phyloP scores from a whole-genome alignment of 2,888 invertebrate species.

The Agrenia bidenticulata region DNA sequence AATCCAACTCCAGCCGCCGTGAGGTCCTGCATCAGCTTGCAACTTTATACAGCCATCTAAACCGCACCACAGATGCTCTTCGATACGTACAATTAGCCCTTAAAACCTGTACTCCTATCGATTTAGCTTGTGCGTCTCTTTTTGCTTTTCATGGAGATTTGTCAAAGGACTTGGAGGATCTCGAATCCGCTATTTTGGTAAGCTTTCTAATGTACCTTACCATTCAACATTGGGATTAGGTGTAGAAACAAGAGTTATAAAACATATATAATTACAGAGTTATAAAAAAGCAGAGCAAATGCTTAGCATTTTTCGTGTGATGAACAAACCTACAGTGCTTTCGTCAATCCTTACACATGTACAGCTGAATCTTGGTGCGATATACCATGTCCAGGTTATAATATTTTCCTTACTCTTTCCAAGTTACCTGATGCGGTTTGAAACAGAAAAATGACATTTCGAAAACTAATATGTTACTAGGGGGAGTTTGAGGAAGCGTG shows the following conservation, averaged over 20 bases:
- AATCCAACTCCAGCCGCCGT: conserved; percentile 49
- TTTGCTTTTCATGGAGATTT: conserved; percentile 52
- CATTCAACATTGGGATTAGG: background rate
- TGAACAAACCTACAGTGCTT: conserved; percentile 36
- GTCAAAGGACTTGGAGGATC: conserved; percentile 52
- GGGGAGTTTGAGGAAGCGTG: conserved; percentile 50
- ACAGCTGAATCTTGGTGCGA: conserved; percentile 50
- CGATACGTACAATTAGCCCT: conserved; percentile 50
- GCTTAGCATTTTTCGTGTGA: conserved; percentile 39
- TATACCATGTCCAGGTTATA: conserved; percentile 50
- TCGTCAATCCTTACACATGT: conserved; percentile 50
- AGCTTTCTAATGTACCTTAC: conserved; percentile 11
- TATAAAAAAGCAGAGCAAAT: conserved; percentile 48
- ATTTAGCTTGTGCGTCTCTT: conserved; percentile 50
- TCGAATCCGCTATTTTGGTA: conserved; percentile 51
- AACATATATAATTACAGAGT: conserved; percentile 36
- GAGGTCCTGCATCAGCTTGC: conserved; percentile 53
- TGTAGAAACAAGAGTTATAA: background rate
- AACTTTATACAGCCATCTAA: conserved; percentile 52
- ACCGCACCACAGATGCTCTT: conserved; percentile 52
- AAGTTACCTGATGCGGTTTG: no score
- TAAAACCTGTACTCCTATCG: conserved; percentile 44
- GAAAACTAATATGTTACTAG: conserved; percentile 32
- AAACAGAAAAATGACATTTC: no score
- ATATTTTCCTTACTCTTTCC: no score